Percentiles rank a stretch among this genome's conserved stretches.
phyloP scores from a whole-genome alignment of 2,113 vertebrate genomes.

The Pteropus alecto region DNA sequence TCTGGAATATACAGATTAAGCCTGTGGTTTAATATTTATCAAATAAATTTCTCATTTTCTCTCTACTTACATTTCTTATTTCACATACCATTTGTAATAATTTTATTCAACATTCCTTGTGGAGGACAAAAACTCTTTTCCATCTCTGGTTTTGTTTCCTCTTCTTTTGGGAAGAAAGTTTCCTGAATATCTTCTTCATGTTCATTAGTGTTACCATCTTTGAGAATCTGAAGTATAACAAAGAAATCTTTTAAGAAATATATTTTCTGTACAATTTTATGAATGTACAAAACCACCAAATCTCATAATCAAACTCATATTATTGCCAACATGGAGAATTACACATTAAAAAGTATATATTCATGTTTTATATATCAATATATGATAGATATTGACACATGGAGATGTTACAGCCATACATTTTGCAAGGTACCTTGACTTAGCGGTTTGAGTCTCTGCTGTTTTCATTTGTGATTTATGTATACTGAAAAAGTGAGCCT shows the following conservation, averaged over 20 bases:
- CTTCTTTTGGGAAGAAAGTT: background rate
- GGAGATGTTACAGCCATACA: background rate
- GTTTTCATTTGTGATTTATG: background rate
- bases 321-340: background rate
- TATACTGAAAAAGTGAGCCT: background rate
- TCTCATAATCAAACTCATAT: background rate
- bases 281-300: background rate
- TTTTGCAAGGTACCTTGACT: background rate
- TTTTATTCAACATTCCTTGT: background rate
- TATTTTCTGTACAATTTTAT: conserved; percentile 29
- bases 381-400: background rate
- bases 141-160: background rate
- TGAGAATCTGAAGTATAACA: conserved; percentile 56
- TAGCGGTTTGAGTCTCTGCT: background rate
- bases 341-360: background rate
- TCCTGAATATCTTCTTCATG: background rate
- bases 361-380: background rate
- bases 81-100: conserved; percentile 71
- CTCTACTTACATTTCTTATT: background rate
- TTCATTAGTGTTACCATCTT: background rate
- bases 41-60: conserved; percentile 12
- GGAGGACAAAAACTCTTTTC: conserved; percentile 3
- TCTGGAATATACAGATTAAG: background rate
- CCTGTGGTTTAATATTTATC: background rate
- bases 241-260: conserved; percentile 34